Percentiles rank a stretch among this genome's conserved stretches.
phyloP scores from a whole-genome alignment of 2,113 vertebrate species.

The Drymodes brunneopygia region DNA sequence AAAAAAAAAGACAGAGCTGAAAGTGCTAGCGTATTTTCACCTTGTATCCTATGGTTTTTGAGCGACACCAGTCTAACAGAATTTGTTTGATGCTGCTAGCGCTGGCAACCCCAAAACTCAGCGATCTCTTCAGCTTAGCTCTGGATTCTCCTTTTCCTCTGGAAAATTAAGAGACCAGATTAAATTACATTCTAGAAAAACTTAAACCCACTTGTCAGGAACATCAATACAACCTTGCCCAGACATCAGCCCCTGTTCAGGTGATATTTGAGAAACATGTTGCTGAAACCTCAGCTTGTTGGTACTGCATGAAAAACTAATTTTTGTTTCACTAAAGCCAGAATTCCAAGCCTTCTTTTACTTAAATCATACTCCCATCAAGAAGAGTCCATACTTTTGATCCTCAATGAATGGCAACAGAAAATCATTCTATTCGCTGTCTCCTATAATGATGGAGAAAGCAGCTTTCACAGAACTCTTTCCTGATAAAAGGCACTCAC shows the following conservation, averaged over 20 bases:
- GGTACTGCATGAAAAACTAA: neutral
- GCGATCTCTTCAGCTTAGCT: slow-evolving; percentile 89
- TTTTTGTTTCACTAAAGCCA: neutral
- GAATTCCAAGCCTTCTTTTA: neutral
- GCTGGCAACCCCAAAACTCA: slow-evolving; percentile 88
- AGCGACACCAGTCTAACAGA: slow-evolving; percentile 93
- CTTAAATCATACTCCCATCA: neutral
- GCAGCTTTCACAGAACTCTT: neutral
- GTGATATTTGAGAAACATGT: neutral
- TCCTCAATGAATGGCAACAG: neutral
- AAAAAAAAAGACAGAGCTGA: neutral
- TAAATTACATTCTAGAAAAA: neutral
- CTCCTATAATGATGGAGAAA: neutral
- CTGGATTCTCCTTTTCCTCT: slow-evolving; percentile 82
- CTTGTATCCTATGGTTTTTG: slow-evolving; percentile 93
- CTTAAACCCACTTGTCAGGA: neutral
- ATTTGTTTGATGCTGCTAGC: slow-evolving; percentile 95
- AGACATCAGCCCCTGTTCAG: neutral
- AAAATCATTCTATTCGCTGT: neutral
- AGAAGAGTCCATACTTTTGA: neutral
- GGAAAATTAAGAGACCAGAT: slow-evolving; percentile 24
- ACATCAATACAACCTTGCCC: neutral
- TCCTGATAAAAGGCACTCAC: neutral
- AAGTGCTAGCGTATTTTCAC: slow-evolving; percentile 56
- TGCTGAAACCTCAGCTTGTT: neutral